These are phyloP conservation scores for Esox lucius DNA, from an alignment of 2,797 vertebrate genomes.

Conservation along the genomic window DNA sequence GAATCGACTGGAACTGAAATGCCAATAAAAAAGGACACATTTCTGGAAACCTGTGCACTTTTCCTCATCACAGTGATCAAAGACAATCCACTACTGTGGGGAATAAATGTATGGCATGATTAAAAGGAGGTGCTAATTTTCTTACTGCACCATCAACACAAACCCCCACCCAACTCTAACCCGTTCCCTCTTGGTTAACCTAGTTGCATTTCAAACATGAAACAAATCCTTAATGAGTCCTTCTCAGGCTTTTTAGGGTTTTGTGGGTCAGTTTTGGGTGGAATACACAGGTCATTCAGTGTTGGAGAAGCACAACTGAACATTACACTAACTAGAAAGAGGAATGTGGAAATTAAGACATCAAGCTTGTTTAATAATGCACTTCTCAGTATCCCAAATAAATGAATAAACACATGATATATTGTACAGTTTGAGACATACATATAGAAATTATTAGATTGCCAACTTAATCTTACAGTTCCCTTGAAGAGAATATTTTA, in stretches of 20 bases:
- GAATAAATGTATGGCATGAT: constrained; percentile 1
- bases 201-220: constrained; percentile 24
- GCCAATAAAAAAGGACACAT: too few relatives aligned
- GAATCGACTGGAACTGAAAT: too few relatives aligned
- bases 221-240: constrained; percentile 20
- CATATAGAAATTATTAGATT: neutral
- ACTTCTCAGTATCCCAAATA: neutral
- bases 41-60: constrained; percentile 5
- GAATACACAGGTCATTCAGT: neutral
- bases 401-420: neutral
- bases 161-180: too few relatives aligned
- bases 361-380: too few relatives aligned
- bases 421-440: neutral
- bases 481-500: neutral
- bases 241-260: neutral
- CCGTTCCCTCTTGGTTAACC: constrained; percentile 12
- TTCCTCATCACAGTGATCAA: constrained; percentile 11
- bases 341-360: neutral
- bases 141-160: neutral
- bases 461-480: neutral
- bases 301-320: neutral
- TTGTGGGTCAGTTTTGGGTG: constrained; percentile 10
- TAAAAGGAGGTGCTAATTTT: constrained; percentile 6
- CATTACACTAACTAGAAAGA: neutral
- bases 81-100: neutral